Conservation (phyloP, 1,140 invertebrate species). For the Tribolium madens region DNA sequence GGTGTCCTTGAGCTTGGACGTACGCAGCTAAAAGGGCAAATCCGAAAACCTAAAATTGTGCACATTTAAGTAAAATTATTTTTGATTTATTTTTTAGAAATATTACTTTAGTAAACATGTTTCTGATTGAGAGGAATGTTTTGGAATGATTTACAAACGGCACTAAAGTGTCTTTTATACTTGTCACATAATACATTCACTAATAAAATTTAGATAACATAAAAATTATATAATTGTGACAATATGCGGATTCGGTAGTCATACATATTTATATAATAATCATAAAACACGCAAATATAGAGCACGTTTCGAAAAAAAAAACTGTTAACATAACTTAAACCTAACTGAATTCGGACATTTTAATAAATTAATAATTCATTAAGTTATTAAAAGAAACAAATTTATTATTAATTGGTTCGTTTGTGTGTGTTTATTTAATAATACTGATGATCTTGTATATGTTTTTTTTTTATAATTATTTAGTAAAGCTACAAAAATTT, state of each 20-base stretch:
- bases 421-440: no score
- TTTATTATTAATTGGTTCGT: no score
- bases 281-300: not conserved
- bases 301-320: not conserved
- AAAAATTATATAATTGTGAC: not conserved
- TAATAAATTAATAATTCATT: not conserved
- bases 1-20: constrained; percentile 6
- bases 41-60: not conserved
- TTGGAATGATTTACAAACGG: constrained; percentile 74
- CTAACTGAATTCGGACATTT: not conserved
- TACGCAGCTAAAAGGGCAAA: not conserved
- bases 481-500: no score
- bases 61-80: not conserved
- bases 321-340: not conserved
- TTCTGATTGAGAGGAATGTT: constrained; percentile 61
- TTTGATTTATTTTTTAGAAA: not conserved
- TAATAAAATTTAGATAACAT: not conserved
- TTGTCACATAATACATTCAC: constrained; percentile 50
- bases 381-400: not conserved
- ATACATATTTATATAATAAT: not conserved
- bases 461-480: no score
- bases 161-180: constrained; percentile 68
- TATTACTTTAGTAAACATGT: not conserved
- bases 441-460: no score
- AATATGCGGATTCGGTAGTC: not conserved